Percentiles rank a stretch among this genome's conserved stretches.
Evolutionary conservation across 2,113 vertebrate species (phyloP).

Genomic region (Gobius niger): DNA sequence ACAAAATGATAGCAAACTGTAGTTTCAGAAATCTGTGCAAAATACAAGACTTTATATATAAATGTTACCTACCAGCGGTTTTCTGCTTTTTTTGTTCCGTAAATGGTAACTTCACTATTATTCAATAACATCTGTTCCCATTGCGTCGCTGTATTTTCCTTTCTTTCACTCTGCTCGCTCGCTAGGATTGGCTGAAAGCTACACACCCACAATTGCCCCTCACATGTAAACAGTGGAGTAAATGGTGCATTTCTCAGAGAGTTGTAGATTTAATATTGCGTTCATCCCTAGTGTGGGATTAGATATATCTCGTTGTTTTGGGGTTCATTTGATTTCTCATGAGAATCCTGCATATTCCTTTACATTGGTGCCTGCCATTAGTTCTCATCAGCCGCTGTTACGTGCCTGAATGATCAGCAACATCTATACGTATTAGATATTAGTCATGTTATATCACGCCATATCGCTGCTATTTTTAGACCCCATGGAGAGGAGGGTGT

Average conservation of each 20-base stretch:
- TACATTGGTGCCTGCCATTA: constrained; percentile 2
- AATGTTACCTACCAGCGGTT: no score
- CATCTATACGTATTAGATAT: constrained; percentile 18
- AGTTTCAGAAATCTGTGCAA: no score
- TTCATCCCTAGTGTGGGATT: not conserved
- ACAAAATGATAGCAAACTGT: no score
- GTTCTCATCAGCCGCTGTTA: constrained; percentile 2
- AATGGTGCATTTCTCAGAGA: not conserved
- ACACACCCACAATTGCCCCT: not conserved
- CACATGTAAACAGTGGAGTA: constrained; percentile 2
- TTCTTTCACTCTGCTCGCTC: not conserved
- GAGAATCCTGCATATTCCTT: not conserved
- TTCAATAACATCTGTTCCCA: not conserved
- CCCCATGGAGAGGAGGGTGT: not conserved
- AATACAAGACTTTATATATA: no score
- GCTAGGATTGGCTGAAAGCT: not conserved
- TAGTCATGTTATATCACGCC: constrained; percentile 38
- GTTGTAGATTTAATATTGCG: not conserved
- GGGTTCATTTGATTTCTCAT: constrained; percentile 78
- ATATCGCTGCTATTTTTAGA: constrained; percentile 54
- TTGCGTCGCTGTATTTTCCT: not conserved
- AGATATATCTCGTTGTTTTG: not conserved
- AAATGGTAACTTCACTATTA: not conserved
- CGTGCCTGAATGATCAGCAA: constrained; percentile 25
- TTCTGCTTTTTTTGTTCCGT: no score